phyloP scores from a whole-genome alignment of 2,888 invertebrate genomes.

The Neria commutata region DNA sequence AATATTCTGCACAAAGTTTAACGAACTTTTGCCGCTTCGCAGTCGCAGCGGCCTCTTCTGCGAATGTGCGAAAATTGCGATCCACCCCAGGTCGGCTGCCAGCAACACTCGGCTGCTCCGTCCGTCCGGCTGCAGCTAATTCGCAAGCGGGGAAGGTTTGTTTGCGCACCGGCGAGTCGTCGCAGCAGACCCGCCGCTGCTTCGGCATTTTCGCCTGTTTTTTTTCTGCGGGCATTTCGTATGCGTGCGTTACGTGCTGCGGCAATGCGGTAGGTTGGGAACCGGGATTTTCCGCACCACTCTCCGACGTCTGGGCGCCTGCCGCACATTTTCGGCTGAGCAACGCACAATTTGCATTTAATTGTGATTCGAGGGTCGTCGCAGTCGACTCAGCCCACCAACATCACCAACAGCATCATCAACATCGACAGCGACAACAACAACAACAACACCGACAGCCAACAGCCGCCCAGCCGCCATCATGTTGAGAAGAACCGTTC shows the following conservation, averaged over 20 bases:
- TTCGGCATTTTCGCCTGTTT: neutral
- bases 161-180: slow-evolving; percentile 22
- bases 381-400: no score
- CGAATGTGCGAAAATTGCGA: neutral
- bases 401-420: no score
- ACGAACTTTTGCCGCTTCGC: slow-evolving; percentile 48
- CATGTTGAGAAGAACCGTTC: neutral
- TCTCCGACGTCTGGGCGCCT: no score
- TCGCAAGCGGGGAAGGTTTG: slow-evolving; percentile 23
- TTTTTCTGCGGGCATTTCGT: neutral
- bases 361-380: no score
- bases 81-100: no score
- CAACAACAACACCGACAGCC: neutral
- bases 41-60: slow-evolving; percentile 33
- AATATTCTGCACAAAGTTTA: slow-evolving; percentile 38
- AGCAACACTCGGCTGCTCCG: no score
- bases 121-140: no score
- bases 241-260: slow-evolving; percentile 44
- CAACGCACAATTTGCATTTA: no score
- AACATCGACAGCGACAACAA: neutral
- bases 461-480: neutral
- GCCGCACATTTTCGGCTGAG: no score
- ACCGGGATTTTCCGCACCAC: no score
- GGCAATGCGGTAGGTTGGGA: slow-evolving; percentile 50
- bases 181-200: slow-evolving; percentile 19